Percentiles rank a stretch among this genome's conserved stretches.
Evolutionary conservation across 2,797 vertebrate genomes (phyloP).

Genomic region (Anableps anableps): DNA sequence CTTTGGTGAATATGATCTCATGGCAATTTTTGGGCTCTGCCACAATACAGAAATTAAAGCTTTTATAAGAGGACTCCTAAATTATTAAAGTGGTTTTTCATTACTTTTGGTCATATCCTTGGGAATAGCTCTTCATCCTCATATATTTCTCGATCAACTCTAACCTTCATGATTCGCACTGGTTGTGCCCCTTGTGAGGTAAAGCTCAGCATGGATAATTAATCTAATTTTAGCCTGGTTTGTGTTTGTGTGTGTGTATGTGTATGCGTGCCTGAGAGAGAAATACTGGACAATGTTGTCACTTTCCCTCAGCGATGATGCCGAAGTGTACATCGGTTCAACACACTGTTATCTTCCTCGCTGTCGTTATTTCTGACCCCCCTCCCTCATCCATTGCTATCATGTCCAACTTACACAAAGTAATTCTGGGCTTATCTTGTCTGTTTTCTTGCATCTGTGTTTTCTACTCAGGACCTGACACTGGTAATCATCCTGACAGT

Average conservation of each 20-base stretch:
- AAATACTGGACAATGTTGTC: slow-evolving; percentile 50
- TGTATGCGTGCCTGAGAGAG: slow-evolving; percentile 25
- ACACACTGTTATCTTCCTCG: slow-evolving; percentile 41
- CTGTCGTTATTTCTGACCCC: slow-evolving; percentile 4
- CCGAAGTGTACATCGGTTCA: slow-evolving; percentile 52
- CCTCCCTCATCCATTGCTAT: slow-evolving; percentile 6
- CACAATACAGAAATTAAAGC: neutral
- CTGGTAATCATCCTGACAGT: slow-evolving; percentile 25
- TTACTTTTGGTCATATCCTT: slow-evolving; percentile 9
- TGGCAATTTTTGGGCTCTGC: neutral
- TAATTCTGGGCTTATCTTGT: slow-evolving; percentile 17
- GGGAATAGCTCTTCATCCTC: slow-evolving; percentile 3
- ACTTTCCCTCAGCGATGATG: slow-evolving; percentile 46
- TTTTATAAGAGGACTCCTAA: slow-evolving; percentile 12
- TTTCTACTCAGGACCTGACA: slow-evolving; percentile 18
- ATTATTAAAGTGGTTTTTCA: slow-evolving; percentile 6
- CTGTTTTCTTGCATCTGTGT: slow-evolving; percentile 4
- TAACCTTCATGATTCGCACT: slow-evolving; percentile 42
- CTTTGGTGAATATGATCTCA: neutral
- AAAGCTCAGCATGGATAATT: slow-evolving; percentile 65
- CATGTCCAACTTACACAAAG: slow-evolving; percentile 13
- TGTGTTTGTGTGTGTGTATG: slow-evolving; percentile 50
- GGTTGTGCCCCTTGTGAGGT: slow-evolving; percentile 43
- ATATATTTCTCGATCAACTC: slow-evolving; percentile 30
- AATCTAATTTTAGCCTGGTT: slow-evolving; percentile 71